Percentiles rank a stretch among this genome's conserved stretches.
phyloP scores from a whole-genome alignment of 2,797 vertebrate species.

The Phoebastria nigripes region DNA sequence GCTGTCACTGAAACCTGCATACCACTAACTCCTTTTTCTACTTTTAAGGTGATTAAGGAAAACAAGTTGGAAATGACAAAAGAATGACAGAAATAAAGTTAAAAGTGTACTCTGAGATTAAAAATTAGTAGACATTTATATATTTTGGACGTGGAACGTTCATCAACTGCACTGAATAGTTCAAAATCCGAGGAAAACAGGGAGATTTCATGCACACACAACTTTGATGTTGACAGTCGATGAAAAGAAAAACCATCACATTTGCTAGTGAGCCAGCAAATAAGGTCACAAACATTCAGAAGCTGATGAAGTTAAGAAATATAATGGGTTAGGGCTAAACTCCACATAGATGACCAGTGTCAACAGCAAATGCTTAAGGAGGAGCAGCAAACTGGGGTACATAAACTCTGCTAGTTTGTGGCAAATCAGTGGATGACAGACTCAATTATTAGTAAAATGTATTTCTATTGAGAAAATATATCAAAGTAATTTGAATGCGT shows the following conservation, averaged over 20 bases:
- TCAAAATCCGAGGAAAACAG: neutral
- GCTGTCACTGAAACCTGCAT: neutral
- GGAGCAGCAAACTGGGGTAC: neutral
- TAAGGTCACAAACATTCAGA: neutral
- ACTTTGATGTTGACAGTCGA: neutral
- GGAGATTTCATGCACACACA: neutral
- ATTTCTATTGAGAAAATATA: neutral
- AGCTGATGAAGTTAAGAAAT: neutral
- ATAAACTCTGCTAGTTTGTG: neutral
- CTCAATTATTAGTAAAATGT: neutral
- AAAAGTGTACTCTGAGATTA: neutral
- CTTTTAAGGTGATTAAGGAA: neutral
- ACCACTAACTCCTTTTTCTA: neutral
- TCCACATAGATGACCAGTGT: neutral
- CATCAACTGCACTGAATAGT: neutral
- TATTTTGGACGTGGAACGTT: neutral
- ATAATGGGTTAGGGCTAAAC: neutral
- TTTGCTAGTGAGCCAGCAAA: neutral
- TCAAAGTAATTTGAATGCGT: neutral
- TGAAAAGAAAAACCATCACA: neutral
- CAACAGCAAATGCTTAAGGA: neutral
- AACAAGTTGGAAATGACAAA: neutral
- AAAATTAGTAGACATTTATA: neutral
- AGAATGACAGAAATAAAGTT: neutral
- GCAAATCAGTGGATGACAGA: neutral